Percentiles rank a stretch among this genome's conserved stretches.
Conservation (phyloP, 2,797 vertebrate species). For the Gadopsis bispinosus region DNA sequence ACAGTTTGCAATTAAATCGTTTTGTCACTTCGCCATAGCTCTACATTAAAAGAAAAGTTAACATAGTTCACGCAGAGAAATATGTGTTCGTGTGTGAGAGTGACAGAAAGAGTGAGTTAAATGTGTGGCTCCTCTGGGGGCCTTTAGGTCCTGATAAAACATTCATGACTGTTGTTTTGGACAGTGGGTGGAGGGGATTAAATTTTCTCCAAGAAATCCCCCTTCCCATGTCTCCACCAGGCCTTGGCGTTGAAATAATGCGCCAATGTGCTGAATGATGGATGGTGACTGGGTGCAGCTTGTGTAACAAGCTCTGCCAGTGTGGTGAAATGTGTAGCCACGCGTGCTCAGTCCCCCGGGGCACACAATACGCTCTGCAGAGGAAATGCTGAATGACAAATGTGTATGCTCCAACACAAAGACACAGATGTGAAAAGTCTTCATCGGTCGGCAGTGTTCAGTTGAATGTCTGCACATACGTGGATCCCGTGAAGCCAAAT, state of each 20-base stretch:
- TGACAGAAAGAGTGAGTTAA: neutral
- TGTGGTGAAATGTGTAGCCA: constrained; percentile 5
- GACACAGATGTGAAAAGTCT: neutral
- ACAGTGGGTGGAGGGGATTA: constrained; percentile 47
- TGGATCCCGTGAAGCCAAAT: neutral
- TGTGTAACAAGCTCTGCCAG: constrained; percentile 25
- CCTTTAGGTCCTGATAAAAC: constrained; percentile 49
- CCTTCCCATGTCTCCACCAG: constrained; percentile 3
- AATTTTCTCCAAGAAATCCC: constrained; percentile 31
- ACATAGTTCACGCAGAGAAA: neutral
- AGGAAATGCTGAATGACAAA: neutral
- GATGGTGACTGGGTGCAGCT: constrained; percentile 39
- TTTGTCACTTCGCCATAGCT: neutral
- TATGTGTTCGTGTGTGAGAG: neutral
- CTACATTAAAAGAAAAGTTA: neutral
- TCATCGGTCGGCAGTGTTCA: neutral
- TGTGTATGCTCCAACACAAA: neutral
- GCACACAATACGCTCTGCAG: neutral
- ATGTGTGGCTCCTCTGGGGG: neutral
- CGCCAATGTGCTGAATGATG: constrained; percentile 57
- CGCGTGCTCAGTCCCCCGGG: neutral
- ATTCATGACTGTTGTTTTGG: constrained; percentile 71
- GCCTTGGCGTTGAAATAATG: constrained; percentile 39
- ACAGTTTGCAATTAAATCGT: neutral
- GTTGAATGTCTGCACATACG: neutral